Evolutionary conservation across 2,113 vertebrate genomes (phyloP).

Genomic region (Apteryx mantelli): DNA sequence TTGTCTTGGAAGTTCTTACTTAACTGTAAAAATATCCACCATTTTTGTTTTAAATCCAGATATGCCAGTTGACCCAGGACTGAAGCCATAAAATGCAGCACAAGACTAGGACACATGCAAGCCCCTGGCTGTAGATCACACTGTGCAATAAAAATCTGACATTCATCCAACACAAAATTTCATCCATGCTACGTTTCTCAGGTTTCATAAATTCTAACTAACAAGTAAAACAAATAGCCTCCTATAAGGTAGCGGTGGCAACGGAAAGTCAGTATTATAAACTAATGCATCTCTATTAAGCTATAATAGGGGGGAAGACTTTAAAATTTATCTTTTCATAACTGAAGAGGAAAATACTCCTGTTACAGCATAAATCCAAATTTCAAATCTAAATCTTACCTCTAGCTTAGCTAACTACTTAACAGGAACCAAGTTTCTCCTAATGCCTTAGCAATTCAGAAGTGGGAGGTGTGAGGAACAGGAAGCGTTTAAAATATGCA

Average conservation of each 20-base stretch:
- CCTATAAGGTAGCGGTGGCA: neutral
- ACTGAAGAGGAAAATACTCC: neutral
- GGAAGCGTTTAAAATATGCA: neutral
- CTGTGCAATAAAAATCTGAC: neutral
- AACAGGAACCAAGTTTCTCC: conserved; percentile 12
- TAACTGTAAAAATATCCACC: neutral
- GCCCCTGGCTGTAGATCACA: neutral
- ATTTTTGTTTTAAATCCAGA: neutral
- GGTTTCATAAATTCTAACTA: neutral
- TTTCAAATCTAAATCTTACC: neutral
- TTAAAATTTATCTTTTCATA: neutral
- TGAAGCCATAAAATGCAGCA: neutral
- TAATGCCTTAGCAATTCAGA: conserved; percentile 17
- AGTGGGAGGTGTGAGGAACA: neutral
- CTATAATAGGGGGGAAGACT: neutral
- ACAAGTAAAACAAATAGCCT: neutral
- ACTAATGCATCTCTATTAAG: neutral
- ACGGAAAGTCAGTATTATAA: neutral
- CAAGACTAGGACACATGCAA: neutral
- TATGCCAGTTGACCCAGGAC: neutral
- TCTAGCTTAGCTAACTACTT: neutral
- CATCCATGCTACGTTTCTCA: neutral
- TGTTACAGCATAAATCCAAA: neutral
- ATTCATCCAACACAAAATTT: neutral
- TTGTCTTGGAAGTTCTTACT: neutral